Base-by-base conservation (phyloP, 2,888 invertebrate species). In the Caenorhabditis japonica region DNA sequence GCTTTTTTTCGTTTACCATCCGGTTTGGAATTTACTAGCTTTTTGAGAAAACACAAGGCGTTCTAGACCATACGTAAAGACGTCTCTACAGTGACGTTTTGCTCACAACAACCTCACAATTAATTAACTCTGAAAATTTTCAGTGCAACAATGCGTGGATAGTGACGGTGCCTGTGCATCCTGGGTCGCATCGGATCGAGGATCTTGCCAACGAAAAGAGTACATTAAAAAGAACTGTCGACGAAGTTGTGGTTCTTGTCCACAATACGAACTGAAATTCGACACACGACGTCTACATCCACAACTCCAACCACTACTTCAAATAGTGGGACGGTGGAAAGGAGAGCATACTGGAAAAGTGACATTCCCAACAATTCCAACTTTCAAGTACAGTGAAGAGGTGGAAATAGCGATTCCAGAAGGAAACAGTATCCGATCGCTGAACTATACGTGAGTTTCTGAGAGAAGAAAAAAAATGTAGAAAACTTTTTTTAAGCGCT, bases 341-440 rank as follows among this genome's bases (percentile, higher is more conserved):
- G 73, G 73, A 33, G 66, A 66, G 38, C 73, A 73, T 33, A 66
- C 73, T 12, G 73, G 73, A 38, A 60, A 60, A 39, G 73, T 73
- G 4, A 55, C 49, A 21, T 73, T 73, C 41, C 73, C 73, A n/a
- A 73, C 73, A 8, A 73, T 73, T 51, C 73, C 73, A 17, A 73
- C 73, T 2, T 73, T 73, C 46, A 73, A 73, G 25, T 73, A 73
- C 34, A 66, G 46, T 46, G 73, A 73, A 46, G 66, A 66, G 47
- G 73, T 73, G 1, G 73, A 73, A 33, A 66, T 73, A 43, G 55
- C 73, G 17, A 73, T 73, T 61, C 66, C 73, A 12, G 73, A 73
- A 15, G 60, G 64, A 19, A 21, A 17, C 34, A 66, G 52, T 17
- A 66, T 73, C 19, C 15, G 60, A 30, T 66, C 66, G 17, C 27